Evolutionary conservation across 2,888 invertebrate species (phyloP), one percentile per base, ranked within the genome.

Genomic region (Cistogaster globosa): DNA sequence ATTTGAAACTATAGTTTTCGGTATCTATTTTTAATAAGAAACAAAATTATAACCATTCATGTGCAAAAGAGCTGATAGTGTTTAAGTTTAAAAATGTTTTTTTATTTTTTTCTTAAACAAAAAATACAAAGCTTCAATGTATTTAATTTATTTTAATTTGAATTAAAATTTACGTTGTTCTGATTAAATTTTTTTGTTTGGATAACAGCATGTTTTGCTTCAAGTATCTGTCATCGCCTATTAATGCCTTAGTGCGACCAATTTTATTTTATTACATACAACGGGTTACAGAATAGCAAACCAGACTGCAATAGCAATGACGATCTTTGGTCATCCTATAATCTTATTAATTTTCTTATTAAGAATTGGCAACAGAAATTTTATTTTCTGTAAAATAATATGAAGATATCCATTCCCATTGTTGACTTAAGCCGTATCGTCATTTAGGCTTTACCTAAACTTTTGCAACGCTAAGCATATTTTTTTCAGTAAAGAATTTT

Each of bases 121-220:
- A 55, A 78, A 83, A 68, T 78, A 68, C 16, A 45, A 51, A 67
- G 65, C 26, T 42, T 20, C 48, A 48, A 7, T 67, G 26, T 18
- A 20, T 75, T 69, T 12, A 68, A 60, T 48, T 69, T 12, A 68
- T 53, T 48, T 57, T 22, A 69, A 26, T 82, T 82, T 81, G 18
- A 72, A 77, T 81, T 72, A 72, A 62, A 84, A 72, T 81, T 81
- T 72, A 85, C 84, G 81, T 85, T 75, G 74, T 85, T 74, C 81
- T 69, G 60, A 74, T 81, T 74, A 69, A 57, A 6, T 62, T 36
- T 48, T 36, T 48, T 60, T 53, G 12, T 62, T 45, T 53, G 36
- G 8, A 26, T 38, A 42, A 42, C 12, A 12, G 42, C 42, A 42
- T 7, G 1, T 42, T 42, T 42, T 42, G 42, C 42, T 42, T 12